Evolutionary conservation across 2,888 invertebrate genomes (phyloP), one percentile per base, ranked within the genome.

Genomic region (Melangyna quadrimaculata): DNA sequence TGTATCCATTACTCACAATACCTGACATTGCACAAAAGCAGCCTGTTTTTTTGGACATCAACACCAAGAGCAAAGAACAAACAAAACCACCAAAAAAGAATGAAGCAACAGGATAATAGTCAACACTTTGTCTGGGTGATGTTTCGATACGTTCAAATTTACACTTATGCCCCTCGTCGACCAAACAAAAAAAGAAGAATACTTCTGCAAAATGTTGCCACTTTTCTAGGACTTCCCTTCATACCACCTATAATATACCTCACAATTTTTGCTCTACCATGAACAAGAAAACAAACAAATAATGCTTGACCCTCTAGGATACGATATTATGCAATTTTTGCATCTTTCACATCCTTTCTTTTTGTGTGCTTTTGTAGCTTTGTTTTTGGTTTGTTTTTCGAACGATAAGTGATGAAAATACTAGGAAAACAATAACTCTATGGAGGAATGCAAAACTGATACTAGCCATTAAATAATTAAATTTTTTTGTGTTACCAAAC

Each of bases 81-180:
- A 29, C 51, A 2, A 65, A 71, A 57, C 37, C 57, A 65, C 59
- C 24, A 65, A 75, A 67, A 72, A 51, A 63, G n/a, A 37, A 57
- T 12, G 70, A 55, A 71, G 83, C 83, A 83, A 83, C 83, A 83
- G 83, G 70, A 74, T 57, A 57, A 78, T 59, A 78, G 74, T 74
- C 79, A 83, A 79, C 78, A 79, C 73, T 37, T 69, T 57, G 48
- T 48, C 29, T 59, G 45, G 43, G 19, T 72, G 59, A 65, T 72
- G 57, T 48, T 67, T 29, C 78, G 55, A 67, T 71, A 72, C 48
- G 19, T 59, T 59, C 48, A 65, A 55, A 67, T 78, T 65, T 72
- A 43, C 71, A 78, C 78, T 78, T 48, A 78, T 55, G 24, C 63
- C 71, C 45, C 24, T 24, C 63, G n/a, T 14, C 19, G 1, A 29